These are phyloP conservation scores for Lerema accius DNA, from an alignment of 1,140 invertebrate species.

Conservation along the genomic window DNA sequence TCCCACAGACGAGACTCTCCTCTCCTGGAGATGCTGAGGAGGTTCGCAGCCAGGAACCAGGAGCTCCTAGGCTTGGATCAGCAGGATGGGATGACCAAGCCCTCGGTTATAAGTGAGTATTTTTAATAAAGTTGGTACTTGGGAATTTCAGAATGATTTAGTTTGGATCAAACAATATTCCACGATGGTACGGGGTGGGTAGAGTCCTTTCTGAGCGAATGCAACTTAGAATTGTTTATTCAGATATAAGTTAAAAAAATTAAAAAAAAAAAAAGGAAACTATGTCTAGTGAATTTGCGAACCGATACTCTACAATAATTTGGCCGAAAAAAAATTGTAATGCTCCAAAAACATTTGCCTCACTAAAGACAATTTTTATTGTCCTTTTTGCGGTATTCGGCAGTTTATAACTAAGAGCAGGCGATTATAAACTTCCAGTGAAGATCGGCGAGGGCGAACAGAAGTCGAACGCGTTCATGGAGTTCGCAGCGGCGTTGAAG, in stretches of 20 bases:
- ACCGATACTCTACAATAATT: no score
- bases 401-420: constrained; percentile 47
- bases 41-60: constrained; percentile 74
- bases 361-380: neutral
- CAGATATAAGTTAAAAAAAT: no score
- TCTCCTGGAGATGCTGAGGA: constrained; percentile 65
- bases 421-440: constrained; percentile 67
- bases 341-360: no score
- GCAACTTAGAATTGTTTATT: no score
- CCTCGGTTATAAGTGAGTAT: constrained; percentile 75
- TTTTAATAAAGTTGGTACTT: neutral
- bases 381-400: neutral
- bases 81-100: constrained; percentile 64
- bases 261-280: no score
- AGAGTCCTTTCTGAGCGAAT: no score
- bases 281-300: no score
- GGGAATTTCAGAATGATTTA: no score
- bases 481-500: constrained; percentile 79
- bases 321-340: no score
- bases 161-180: no score
- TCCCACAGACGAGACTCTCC: constrained; percentile 63
- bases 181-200: no score
- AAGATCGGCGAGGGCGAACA: constrained; percentile 71
- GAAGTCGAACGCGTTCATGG: constrained; percentile 70
- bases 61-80: constrained; percentile 70